Base-by-base conservation (phyloP, 2,888 invertebrate genomes). In the Hypomecis punctinalis region DNA sequence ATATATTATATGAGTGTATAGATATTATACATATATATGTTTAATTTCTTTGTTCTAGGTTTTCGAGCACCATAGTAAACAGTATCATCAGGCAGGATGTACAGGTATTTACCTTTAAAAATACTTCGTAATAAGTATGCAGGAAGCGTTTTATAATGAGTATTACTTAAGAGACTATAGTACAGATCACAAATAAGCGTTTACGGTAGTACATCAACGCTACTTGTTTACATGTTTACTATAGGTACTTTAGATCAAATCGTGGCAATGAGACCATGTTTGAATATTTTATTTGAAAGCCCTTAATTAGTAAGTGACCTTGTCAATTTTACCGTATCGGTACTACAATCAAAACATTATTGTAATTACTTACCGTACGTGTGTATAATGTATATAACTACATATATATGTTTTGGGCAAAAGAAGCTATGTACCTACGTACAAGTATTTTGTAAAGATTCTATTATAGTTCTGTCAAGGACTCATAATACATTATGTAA, bases 251-350 rank as follows among this genome's bases (percentile, higher is more conserved):
- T 37, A 36, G 36, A 55, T 55, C 11, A 45, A 37, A 13, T 6
- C 46, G 37, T 48, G 56, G 39, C 56, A 56, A 47, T 56, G 55
- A 37, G 9, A 55, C 35, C 13, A 13, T 33, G 46, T 37, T 55
- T 49, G 49, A 53, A 56, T 62, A 51, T 39, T 61, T 62, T 43
- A 52, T 57, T 49, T 35, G 51, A 51, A 56, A 56, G 56, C 51
- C 62, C 51, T 55, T 63, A 57, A 53, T 57, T 35, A 52, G 47
- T 56, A 6, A 45, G 47, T 45, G 56, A 4, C 57, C 63, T 63
- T 48, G 55, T 37, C n/a, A 23, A 9, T 52, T 52, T 56, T 46
- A 48, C 39, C 55, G 52, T 63, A 63, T 58, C 52, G 37, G 36
- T 46, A 53, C 9, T 48, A 46, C 13, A 46, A 57, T 62, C 40